Conservation (phyloP, 2,888 invertebrate genomes). For the Endomychus coccineus region DNA sequence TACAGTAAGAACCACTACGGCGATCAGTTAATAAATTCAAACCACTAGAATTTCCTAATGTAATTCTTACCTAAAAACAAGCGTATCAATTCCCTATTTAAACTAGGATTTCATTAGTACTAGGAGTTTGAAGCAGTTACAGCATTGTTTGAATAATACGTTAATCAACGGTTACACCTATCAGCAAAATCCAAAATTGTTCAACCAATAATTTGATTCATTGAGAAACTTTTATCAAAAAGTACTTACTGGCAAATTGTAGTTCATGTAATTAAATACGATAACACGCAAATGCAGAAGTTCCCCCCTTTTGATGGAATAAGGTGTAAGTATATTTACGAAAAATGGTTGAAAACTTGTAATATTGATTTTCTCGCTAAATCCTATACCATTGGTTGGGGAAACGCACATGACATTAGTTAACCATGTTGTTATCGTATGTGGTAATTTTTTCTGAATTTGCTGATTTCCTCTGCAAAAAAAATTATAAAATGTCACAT, state of each 20-base stretch:
- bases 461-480: slow-evolving; percentile 12
- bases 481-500: neutral
- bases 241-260: slow-evolving; percentile 59
- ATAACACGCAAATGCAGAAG: slow-evolving; percentile 56
- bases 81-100: too few species aligned
- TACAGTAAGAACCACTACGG: slow-evolving; percentile 32
- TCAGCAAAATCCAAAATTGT: too few species aligned
- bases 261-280: slow-evolving; percentile 65
- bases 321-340: slow-evolving; percentile 61
- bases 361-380: slow-evolving; percentile 32
- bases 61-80: slow-evolving; percentile 32
- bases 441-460: slow-evolving; percentile 45
- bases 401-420: slow-evolving; percentile 52
- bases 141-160: too few species aligned
- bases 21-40: slow-evolving; percentile 28
- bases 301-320: slow-evolving; percentile 60
- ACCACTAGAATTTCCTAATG: slow-evolving; percentile 30
- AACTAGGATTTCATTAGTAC: too few species aligned
- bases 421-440: slow-evolving; percentile 57
- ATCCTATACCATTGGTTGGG: slow-evolving; percentile 37
- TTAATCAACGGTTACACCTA: too few species aligned
- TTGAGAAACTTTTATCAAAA: too few species aligned
- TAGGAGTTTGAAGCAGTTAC: too few species aligned
- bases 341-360: slow-evolving; percentile 67
- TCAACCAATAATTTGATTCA: too few species aligned